Evolutionary conservation across 1,140 invertebrate genomes (phyloP), one percentile per base, ranked within the genome.

Genomic region (Drosophila subpulchrella): DNA sequence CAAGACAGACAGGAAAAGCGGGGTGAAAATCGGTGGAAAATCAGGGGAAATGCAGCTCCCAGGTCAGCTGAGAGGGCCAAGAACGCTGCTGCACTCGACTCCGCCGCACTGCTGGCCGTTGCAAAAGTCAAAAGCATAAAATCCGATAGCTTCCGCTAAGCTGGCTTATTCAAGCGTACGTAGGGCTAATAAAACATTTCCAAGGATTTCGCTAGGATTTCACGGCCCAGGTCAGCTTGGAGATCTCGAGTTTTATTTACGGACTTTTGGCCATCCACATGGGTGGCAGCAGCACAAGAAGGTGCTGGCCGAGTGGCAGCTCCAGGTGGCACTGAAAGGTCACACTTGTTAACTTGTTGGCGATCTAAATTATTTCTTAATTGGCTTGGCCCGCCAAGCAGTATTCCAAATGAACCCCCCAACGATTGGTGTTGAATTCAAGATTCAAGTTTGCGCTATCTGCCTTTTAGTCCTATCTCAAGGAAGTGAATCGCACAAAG

Each of bases 101-200:
- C 20, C 20, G 20, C 20, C 20, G 20, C 20, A 2, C 20, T 20
- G 20, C 20, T 20, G 20, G 20, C 20, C 20, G 68, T 73, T 89
- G 85, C 81, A 89, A 81, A 90, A 89, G 85, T 89, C 85, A 89
- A 59, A 75, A 90, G 85, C 85, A 90, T 89, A 90, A 89, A 89
- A 89, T 89, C 85, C 86, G 81, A 89, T 89, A 89, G 85, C 85
- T 90, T 89, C 85, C 85, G 85, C 85, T 89, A 89, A 89, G 85
- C 85, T 85, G 78, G 85, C 85, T 89, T 89, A 89, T 90, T 90
- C 85, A 81, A 81, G 85, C 85, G 86, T 81, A 90, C 81, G 81
- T 74, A 78, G 85, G 81, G 85, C 85, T 90, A 89, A 89, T 89
- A 89, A 89, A 89, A 89, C 85, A 89, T 89, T 90, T 89, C 86